A percentile compares a stretch with the other conserved stretches of the same genome.
These are phyloP conservation scores for Cololabis saira DNA, from an alignment of 2,113 vertebrate species.

Conservation along the genomic window DNA sequence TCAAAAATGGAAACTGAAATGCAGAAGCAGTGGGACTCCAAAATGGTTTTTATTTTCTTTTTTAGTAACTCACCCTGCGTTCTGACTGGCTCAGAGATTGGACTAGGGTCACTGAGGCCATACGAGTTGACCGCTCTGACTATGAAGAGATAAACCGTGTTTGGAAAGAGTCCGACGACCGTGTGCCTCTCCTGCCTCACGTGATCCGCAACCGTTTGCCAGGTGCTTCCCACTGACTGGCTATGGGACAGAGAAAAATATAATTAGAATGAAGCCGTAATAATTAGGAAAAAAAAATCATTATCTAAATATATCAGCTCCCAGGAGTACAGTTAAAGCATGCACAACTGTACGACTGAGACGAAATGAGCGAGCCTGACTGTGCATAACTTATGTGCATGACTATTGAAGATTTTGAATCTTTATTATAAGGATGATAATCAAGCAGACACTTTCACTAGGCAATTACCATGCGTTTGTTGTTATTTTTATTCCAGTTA, in stretches of 20 bases:
- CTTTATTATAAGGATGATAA: not conserved
- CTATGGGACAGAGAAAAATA: slow-evolving; percentile 63
- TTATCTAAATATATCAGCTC: not conserved
- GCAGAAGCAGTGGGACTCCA: not conserved
- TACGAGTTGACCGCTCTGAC: slow-evolving; percentile 89
- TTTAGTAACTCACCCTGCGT: slow-evolving; percentile 85
- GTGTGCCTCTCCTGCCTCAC: slow-evolving; percentile 91
- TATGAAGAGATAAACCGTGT: slow-evolving; percentile 92
- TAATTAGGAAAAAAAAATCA: not conserved
- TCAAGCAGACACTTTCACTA: not conserved
- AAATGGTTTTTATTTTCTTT: not conserved
- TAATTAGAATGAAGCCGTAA: not conserved
- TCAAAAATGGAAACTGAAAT: slow-evolving; percentile 25
- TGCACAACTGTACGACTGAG: not conserved
- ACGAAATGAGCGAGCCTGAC: not conserved
- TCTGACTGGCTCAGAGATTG: slow-evolving; percentile 88
- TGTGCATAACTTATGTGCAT: too few species aligned
- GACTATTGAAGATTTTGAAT: not conserved
- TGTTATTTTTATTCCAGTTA: slow-evolving; percentile 13
- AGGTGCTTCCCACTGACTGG: slow-evolving; percentile 88
- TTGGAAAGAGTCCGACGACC: slow-evolving; percentile 85
- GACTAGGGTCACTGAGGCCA: slow-evolving; percentile 93
- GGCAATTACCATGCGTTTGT: not conserved
- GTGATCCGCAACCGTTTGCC: slow-evolving; percentile 89
- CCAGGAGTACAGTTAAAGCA: not conserved